Base-by-base conservation (phyloP, 1,140 invertebrate species). In the Drosophila chauvacae region DNA sequence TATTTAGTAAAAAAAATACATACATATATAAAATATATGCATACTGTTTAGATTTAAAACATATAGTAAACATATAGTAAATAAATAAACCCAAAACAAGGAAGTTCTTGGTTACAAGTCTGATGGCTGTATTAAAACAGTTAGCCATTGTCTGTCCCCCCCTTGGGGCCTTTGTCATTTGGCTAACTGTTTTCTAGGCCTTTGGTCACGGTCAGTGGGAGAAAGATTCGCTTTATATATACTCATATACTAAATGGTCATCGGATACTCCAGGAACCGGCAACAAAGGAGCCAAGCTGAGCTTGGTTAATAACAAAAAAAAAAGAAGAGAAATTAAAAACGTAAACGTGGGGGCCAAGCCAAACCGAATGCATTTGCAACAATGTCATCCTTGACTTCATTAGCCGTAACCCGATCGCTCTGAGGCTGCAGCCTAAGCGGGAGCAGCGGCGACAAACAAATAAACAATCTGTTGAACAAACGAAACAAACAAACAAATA, bases 361-460 rank as follows among this genome's bases (percentile, higher is more conserved):
- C 16, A 33, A 72, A 56, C 26, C 57, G 35, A 56, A 51, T 74
- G 76, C 66, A 71, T 78, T 79, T 75, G 60, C 85, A 56, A 81
- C 86, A 86, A 85, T 90, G 78, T 73, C 82, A 86, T 90, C 85
- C 85, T 90, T 90, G 85, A 90, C 85, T 90, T 90, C 86, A 79
- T 90, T 90, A 81, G 70, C 68, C 51, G 70, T 23, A 73, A 73
- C 55, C 45, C 45, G 70, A 82, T 60, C 53, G 48, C 72, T 42
- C 60, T 59, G 69, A 72, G 70, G 70, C 69, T 44, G 56, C 68
- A 50, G 37, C 70, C 68, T 37, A 68, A 72, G 68, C 50, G 50
- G 63, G 63, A 53, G 37, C 61, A 63, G 23, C 18, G 14, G 30
- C 16, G 35, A 39, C 68, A 47, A 33, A 41, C 28, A 48, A 41